phyloP scores from a whole-genome alignment of 2,113 vertebrate species.

The Cebus imitator region DNA sequence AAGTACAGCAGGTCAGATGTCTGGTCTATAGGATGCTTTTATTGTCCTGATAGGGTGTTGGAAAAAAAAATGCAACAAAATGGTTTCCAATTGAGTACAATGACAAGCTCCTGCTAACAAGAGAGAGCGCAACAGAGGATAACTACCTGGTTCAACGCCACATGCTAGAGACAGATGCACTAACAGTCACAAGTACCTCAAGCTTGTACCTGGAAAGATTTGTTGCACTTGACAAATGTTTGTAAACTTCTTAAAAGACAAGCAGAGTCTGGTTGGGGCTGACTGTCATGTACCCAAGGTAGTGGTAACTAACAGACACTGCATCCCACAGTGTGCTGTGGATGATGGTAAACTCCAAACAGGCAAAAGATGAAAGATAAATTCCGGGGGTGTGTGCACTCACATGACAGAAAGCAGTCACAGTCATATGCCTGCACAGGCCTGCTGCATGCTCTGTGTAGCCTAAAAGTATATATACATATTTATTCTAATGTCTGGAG shows the following conservation, averaged over 20 bases:
- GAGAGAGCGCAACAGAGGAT: constrained; percentile 76
- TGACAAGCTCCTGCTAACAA: constrained; percentile 83
- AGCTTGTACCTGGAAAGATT: constrained; percentile 80
- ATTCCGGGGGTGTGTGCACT: constrained; percentile 40
- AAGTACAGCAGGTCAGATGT: too few relatives aligned
- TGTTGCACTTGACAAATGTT: constrained; percentile 79
- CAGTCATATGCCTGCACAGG: constrained; percentile 56
- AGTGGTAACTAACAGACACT: constrained; percentile 87
- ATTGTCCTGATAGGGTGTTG: constrained; percentile 13
- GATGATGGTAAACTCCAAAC: constrained; percentile 89
- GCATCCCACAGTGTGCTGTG: constrained; percentile 90
- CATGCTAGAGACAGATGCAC: constrained; percentile 73
- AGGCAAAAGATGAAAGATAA: constrained; percentile 72
- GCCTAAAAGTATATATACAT: neutral
- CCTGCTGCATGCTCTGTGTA: constrained; percentile 75
- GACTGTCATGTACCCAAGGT: constrained; percentile 91
- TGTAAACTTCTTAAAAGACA: constrained; percentile 81
- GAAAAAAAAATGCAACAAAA: constrained; percentile 80
- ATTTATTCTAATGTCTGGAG: neutral
- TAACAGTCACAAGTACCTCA: constrained; percentile 79
- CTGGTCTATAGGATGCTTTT: too few relatives aligned
- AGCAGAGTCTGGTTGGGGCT: constrained; percentile 90
- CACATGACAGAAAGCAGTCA: constrained; percentile 63
- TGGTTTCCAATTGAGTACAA: constrained; percentile 85
- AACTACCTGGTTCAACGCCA: constrained; percentile 79